Percentiles rank a stretch among this genome's conserved stretches.
These are phyloP conservation scores for Sinelater perroti DNA, from an alignment of 2,888 invertebrate species.

Conservation along the genomic window DNA sequence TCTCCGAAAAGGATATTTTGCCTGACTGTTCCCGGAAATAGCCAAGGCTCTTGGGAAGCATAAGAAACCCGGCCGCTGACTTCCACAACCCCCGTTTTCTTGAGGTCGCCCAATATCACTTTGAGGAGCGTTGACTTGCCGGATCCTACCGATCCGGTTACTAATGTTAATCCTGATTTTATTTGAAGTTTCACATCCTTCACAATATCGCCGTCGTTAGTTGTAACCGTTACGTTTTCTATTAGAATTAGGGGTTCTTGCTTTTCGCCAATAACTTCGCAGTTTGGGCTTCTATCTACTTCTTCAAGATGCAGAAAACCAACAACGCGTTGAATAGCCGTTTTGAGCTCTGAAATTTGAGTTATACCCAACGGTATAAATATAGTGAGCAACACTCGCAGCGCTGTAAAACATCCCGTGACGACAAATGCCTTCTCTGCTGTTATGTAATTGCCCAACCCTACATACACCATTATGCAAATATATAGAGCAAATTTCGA, in stretches of 20 bases:
- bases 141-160: constrained; percentile 69
- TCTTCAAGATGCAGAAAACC: constrained; percentile 61
- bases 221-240: constrained; percentile 68
- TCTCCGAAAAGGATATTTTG: constrained; percentile 81
- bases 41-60: constrained; percentile 69
- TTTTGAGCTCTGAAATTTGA: constrained; percentile 79
- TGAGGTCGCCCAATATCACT: constrained; percentile 73
- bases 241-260: constrained; percentile 48
- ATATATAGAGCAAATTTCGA: constrained; percentile 55
- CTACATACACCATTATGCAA: constrained; percentile 66
- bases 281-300: constrained; percentile 42
- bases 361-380: constrained; percentile 88
- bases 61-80: constrained; percentile 70
- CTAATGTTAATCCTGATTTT: constrained; percentile 58
- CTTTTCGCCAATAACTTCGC: background rate
- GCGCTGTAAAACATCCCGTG: constrained; percentile 88
- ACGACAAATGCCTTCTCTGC: constrained; percentile 89
- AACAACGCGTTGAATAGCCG: constrained; percentile 76
- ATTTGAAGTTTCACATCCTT: constrained; percentile 58
- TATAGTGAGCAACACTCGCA: constrained; percentile 86
- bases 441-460: constrained; percentile 75
- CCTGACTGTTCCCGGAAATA: constrained; percentile 65
- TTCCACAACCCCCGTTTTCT: constrained; percentile 70
- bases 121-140: constrained; percentile 67
- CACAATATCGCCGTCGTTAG: constrained; percentile 47